Base-by-base conservation (phyloP, 2,113 vertebrate species). In the Thinocorus orbignyianus region DNA sequence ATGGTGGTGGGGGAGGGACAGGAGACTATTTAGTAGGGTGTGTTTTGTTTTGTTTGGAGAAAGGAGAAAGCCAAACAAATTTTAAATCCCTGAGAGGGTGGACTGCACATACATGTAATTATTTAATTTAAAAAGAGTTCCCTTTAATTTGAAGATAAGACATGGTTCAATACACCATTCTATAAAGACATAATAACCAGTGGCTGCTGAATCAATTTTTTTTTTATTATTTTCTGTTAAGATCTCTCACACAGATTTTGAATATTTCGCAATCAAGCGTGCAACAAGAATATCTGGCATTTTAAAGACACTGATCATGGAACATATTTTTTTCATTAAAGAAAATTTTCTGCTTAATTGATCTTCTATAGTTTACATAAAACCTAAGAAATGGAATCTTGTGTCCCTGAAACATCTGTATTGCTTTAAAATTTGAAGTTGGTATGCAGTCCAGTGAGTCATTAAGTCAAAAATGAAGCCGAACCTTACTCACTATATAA, bases 381-480 rank as follows among this genome's bases (percentile, higher is more conserved):
- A 71, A 71, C n/a, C 19, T 86, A 70, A 88, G 31, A 78, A 95
- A 86, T 14, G 3, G 31, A 78, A 78, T 31, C 19, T 54, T 39
- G 10, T 49, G 19, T 42, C n/a, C 37, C n/a, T 58, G 25, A 81
- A 91, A 84, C n/a, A 84, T 86, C 46, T 89, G 25, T n/a, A 81
- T 62, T 70, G 51, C 64, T 91, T 96, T 33, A 39, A 86, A 89
- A 60, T 81, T 42, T 95, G 55, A 91, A 81, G n/a, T 17, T 81
- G 37, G 10, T 52, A 80, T 35, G 44, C 35, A 89, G 55, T 52
- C 49, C 72, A 92, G 13, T 19, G 16, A 86, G 16, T 54, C 42
- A 64, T 52, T 77, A 92, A 83, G 35, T 64, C 81, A 77, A 26
- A 91, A 62, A 86, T 42, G 17, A 69, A 70, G 31, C 9, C 69